Evolutionary conservation across 2,113 vertebrate species (phyloP).

Genomic region (Cottus gobio): DNA sequence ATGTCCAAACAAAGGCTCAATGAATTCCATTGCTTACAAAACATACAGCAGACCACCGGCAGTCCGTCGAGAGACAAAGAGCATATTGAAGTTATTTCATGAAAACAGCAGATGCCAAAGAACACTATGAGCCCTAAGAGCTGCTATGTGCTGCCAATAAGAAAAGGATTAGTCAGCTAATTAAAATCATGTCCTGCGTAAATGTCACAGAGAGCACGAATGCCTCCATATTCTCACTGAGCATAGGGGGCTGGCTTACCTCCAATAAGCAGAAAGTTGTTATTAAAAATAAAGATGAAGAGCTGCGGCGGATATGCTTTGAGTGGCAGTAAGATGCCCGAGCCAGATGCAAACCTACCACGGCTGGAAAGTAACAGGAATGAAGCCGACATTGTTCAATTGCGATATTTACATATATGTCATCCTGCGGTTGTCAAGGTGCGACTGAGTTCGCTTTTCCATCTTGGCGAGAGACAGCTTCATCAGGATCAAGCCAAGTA

Average conservation of each 20-base stretch:
- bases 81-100: constrained; percentile 22
- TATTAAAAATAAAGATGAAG: constrained; percentile 31
- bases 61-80: constrained; percentile 1
- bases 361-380: constrained; percentile 1
- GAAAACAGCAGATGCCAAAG: constrained; percentile 31
- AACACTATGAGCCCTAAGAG: constrained; percentile 10
- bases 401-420: constrained; percentile 43
- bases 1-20: constrained; percentile 8
- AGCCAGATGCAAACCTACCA: constrained; percentile 26
- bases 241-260: constrained; percentile 20
- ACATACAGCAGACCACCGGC: neutral
- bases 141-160: constrained; percentile 43
- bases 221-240: constrained; percentile 17
- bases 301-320: constrained; percentile 8
- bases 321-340: constrained; percentile 14
- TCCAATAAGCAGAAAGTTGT: constrained; percentile 17
- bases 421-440: constrained; percentile 27
- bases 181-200: constrained; percentile 57
- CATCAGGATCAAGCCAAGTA: constrained; percentile 18
- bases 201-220: constrained; percentile 60
- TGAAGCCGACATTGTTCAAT: constrained; percentile 31
- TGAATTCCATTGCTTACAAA: constrained; percentile 26
- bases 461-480: constrained; percentile 15
- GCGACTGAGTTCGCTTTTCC: constrained; percentile 27
- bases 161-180: constrained; percentile 46